Conservation (phyloP, 2,888 invertebrate genomes). For the Rhagium mordax region DNA sequence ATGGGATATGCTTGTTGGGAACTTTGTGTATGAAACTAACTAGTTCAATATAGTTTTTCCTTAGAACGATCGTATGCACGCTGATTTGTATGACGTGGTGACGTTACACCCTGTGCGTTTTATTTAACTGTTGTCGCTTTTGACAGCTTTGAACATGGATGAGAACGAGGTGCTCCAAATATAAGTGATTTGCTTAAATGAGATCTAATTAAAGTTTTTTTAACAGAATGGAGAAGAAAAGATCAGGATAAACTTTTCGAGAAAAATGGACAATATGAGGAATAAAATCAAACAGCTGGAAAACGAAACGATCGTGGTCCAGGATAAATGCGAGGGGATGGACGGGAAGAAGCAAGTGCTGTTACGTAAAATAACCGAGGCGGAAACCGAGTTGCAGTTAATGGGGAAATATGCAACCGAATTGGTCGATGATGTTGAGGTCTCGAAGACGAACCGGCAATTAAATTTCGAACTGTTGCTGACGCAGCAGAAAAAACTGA, state of each 20-base stretch:
- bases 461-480: slow-evolving; percentile 75
- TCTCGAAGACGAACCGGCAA: slow-evolving; percentile 68
- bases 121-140: neutral
- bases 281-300: slow-evolving; percentile 74
- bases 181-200: neutral
- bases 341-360: slow-evolving; percentile 30
- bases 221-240: slow-evolving; percentile 64
- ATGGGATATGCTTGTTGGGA: no score
- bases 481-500: slow-evolving; percentile 80
- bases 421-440: slow-evolving; percentile 59
- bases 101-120: no score
- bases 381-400: slow-evolving; percentile 35
- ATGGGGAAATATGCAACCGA: slow-evolving; percentile 33
- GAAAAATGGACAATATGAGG: slow-evolving; percentile 75
- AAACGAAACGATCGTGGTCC: slow-evolving; percentile 60
- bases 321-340: slow-evolving; percentile 24
- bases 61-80: no score
- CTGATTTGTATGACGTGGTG: no score
- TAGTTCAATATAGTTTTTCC: no score
- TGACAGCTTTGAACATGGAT: neutral
- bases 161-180: no score
- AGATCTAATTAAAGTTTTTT: neutral
- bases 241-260: slow-evolving; percentile 71
- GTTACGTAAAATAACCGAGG: slow-evolving; percentile 25
- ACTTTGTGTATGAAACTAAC: no score